phyloP scores from a whole-genome alignment of 2,113 vertebrate species.

The Arenaria interpres region DNA sequence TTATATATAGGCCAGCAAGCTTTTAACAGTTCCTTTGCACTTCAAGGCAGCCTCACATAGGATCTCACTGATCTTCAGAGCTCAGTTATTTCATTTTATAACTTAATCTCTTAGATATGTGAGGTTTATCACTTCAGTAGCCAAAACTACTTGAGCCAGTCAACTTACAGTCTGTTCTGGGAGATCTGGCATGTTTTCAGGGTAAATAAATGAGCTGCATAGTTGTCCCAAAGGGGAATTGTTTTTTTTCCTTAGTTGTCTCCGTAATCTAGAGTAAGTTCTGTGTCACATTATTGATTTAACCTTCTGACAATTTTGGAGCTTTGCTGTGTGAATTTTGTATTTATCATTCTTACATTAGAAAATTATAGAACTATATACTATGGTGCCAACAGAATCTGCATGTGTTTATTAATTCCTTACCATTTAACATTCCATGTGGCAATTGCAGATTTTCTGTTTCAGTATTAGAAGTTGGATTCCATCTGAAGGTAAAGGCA shows the following conservation, averaged over 20 bases:
- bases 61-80: neutral
- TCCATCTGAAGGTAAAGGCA: neutral
- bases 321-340: neutral
- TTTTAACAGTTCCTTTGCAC: neutral
- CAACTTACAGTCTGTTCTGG: neutral
- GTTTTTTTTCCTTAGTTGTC: neutral
- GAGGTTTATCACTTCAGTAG: neutral
- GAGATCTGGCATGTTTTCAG: neutral
- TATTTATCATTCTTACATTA: neutral
- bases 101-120: neutral
- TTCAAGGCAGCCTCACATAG: neutral
- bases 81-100: neutral
- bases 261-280: neutral
- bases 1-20: neutral
- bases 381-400: neutral
- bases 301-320: neutral
- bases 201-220: constrained; percentile 4
- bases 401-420: neutral
- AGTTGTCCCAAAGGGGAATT: neutral
- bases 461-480: neutral
- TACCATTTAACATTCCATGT: neutral
- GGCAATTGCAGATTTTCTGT: neutral
- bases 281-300: neutral
- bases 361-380: neutral
- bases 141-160: constrained; percentile 6